Percentiles rank a stretch among this genome's conserved stretches.
Conservation (phyloP, 2,797 vertebrate species). For the Sylvia borin region DNA sequence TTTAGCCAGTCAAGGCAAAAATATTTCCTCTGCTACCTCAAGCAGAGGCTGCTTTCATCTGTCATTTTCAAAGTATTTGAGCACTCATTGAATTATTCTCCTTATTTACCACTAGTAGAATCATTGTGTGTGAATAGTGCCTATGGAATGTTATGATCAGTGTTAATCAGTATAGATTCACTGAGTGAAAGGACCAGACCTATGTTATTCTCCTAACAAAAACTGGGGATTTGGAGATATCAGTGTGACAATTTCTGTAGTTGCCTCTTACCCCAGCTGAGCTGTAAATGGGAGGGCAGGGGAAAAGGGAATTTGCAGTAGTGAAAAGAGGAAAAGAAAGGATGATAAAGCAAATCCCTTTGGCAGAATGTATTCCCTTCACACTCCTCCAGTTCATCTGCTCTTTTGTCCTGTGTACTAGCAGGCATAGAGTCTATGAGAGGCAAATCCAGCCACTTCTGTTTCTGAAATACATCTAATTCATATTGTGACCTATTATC, state of each 20-base stretch:
- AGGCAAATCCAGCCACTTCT: background rate
- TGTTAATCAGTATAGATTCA: background rate
- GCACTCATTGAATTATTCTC: background rate
- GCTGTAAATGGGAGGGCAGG: background rate
- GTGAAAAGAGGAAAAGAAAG: background rate
- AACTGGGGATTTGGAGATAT: background rate
- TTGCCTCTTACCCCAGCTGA: background rate
- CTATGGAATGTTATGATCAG: background rate
- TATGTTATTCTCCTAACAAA: background rate
- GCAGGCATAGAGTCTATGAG: background rate
- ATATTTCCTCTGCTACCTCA: conserved; percentile 9
- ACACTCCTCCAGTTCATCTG: background rate
- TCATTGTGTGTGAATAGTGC: background rate
- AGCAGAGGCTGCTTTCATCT: background rate
- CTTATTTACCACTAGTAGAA: background rate
- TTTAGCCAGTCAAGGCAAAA: background rate
- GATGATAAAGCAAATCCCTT: background rate
- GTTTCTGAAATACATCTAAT: background rate
- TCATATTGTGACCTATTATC: background rate
- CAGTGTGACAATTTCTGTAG: background rate
- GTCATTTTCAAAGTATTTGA: conserved; percentile 1
- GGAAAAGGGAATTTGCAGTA: background rate
- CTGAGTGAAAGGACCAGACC: background rate
- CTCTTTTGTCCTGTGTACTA: background rate
- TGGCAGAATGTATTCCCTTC: background rate